These are phyloP conservation scores for Poecile atricapillus DNA, from an alignment of 2,113 vertebrate species.

Conservation along the genomic window DNA sequence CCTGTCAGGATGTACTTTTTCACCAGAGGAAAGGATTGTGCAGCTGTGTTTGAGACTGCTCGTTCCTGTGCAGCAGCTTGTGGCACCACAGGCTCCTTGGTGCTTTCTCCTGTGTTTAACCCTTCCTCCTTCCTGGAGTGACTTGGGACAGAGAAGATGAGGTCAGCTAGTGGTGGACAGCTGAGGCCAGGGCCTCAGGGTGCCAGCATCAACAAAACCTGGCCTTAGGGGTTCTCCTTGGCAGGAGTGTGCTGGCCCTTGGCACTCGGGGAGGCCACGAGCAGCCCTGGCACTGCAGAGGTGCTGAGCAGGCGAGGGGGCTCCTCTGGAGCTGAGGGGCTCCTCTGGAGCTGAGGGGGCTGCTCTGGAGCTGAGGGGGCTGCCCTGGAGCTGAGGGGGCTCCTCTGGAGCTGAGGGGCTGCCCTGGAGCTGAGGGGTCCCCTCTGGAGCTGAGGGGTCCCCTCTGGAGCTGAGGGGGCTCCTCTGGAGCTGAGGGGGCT, in stretches of 20 bases:
- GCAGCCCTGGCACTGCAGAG: not conserved
- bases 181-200: not conserved
- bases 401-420: no score
- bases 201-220: not conserved
- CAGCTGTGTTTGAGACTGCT: not conserved
- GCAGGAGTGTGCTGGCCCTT: accelerated
- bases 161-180: not conserved
- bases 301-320: not conserved
- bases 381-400: no score
- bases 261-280: not conserved
- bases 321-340: not conserved
- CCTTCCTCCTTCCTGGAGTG: not conserved
- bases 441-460: no score
- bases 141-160: not conserved
- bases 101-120: not conserved
- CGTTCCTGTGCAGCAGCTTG: not conserved
- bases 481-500: no score
- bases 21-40: not conserved
- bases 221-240: not conserved
- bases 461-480: no score
- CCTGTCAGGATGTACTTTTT: not conserved
- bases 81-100: not conserved
- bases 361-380: no score
- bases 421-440: no score
- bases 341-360: no score